A percentile compares a stretch with the other conserved stretches of the same genome.
These are phyloP conservation scores for Drosophila sproati DNA, from an alignment of 1,140 invertebrate species.

Conservation along the genomic window DNA sequence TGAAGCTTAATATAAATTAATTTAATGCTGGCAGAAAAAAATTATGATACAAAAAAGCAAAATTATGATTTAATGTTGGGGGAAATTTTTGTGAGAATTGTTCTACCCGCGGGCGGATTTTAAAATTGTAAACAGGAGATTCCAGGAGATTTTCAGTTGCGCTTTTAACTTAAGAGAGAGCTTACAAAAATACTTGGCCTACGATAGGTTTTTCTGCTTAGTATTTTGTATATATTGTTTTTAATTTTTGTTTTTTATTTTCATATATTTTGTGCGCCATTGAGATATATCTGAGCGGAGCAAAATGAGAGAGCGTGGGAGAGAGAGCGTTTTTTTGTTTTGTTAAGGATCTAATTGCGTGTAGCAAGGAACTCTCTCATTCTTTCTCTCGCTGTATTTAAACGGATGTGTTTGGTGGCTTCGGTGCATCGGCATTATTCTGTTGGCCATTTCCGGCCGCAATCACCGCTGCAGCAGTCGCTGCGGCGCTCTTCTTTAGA, in stretches of 20 bases:
- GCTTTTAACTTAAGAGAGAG: conserved; percentile 40
- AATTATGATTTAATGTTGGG: conserved; percentile 21
- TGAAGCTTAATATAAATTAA: conserved; percentile 41
- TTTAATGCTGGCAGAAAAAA: conserved; percentile 21
- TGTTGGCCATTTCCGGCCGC: conserved; percentile 73
- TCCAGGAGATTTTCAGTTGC: conserved; percentile 24
- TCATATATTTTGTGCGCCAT: conserved; percentile 51
- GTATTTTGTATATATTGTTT: conserved; percentile 23
- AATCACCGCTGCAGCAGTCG: conserved; percentile 66
- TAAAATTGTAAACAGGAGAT: conserved; percentile 38
- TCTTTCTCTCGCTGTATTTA: conserved; percentile 36
- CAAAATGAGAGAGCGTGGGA: too few relatives aligned
- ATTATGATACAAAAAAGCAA: conserved; percentile 55
- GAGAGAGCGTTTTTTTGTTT: conserved; percentile 31
- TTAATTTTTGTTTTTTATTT: conserved; percentile 3
- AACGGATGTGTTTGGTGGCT: conserved; percentile 81
- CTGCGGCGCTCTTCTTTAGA: conserved; percentile 71
- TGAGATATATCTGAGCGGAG: conserved; percentile 50
- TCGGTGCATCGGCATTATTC: conserved; percentile 62
- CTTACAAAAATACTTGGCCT: conserved; percentile 76
- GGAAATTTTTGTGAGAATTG: not conserved
- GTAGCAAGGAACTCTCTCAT: conserved; percentile 31
- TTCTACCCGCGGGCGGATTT: not conserved
- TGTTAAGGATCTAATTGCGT: conserved; percentile 40
- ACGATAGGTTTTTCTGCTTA: conserved; percentile 33